A percentile compares a stretch with the other conserved stretches of the same genome.
Evolutionary conservation across 2,797 vertebrate genomes (phyloP).

Genomic region (Myripristis jacobus): DNA sequence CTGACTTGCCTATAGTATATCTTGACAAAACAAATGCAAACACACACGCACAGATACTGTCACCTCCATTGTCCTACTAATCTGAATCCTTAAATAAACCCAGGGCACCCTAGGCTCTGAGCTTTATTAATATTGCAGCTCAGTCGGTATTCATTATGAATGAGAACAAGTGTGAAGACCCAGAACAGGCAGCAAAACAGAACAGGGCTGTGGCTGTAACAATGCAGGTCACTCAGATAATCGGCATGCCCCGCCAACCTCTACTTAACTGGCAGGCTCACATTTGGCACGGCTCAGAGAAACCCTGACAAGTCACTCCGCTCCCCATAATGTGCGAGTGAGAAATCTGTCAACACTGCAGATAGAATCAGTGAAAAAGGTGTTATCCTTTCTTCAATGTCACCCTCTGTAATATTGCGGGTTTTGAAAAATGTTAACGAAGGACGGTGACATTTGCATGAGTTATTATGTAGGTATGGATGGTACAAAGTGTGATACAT

Average conservation of each 20-base stretch:
- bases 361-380: conserved; percentile 21
- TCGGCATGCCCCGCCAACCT: conserved; percentile 51
- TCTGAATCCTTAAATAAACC: conserved; percentile 81
- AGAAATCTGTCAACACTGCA: conserved; percentile 21
- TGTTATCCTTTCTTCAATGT: conserved; percentile 11
- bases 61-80: conserved; percentile 74
- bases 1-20: neutral
- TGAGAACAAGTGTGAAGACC: conserved; percentile 85
- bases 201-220: conserved; percentile 65
- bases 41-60: conserved; percentile 39
- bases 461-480: conserved; percentile 14
- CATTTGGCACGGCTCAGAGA: conserved; percentile 32
- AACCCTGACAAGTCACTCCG: conserved; percentile 29
- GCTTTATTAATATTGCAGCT: conserved; percentile 84
- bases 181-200: conserved; percentile 76
- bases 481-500: neutral
- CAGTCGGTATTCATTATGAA: conserved; percentile 83
- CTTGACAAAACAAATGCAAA: conserved; percentile 38
- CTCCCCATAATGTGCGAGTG: conserved; percentile 8
- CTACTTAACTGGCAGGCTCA: conserved; percentile 49
- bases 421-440: conserved; percentile 26
- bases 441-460: conserved; percentile 17
- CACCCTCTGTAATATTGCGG: neutral
- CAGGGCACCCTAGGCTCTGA: conserved; percentile 63
- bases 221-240: conserved; percentile 77